phyloP scores from a whole-genome alignment of 37 sponge, comb jelly and placozoan species.

The Hexactinellida sp. region DNA sequence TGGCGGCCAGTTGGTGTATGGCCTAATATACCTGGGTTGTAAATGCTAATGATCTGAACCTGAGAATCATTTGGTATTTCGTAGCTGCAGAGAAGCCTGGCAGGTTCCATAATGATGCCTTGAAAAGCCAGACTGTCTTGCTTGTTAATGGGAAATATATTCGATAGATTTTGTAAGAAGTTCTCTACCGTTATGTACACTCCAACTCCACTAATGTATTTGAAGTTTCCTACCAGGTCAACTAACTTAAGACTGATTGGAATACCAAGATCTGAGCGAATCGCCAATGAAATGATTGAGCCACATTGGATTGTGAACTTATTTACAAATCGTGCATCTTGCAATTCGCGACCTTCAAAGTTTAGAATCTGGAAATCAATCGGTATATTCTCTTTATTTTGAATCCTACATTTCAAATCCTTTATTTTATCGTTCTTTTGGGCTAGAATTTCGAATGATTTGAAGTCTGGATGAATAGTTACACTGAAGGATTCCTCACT shows the following conservation, averaged over 20 bases:
- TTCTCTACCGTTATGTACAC: background rate
- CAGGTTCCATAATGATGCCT: background rate
- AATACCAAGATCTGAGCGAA: background rate
- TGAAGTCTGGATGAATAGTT: background rate
- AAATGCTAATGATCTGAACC: background rate
- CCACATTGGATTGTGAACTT: background rate
- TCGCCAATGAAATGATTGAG: background rate
- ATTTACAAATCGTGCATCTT: background rate
- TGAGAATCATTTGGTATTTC: background rate
- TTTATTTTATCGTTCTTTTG: background rate
- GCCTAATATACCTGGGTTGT: background rate
- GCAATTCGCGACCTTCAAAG: background rate
- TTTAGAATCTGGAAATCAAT: background rate
- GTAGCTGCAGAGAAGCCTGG: background rate
- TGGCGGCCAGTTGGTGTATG: background rate
- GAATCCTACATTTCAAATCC: background rate
- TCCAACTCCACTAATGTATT: background rate
- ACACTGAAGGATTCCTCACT: background rate
- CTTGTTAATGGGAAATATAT: background rate
- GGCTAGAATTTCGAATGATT: background rate
- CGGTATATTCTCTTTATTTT: background rate
- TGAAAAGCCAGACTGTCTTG: background rate
- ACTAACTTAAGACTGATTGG: background rate
- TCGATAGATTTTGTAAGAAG: background rate
- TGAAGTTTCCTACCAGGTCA: background rate